A percentile compares a stretch with the other conserved stretches of the same genome.
Evolutionary conservation across 2,113 vertebrate genomes (phyloP).

Genomic region (Semnopithecus entellus): DNA sequence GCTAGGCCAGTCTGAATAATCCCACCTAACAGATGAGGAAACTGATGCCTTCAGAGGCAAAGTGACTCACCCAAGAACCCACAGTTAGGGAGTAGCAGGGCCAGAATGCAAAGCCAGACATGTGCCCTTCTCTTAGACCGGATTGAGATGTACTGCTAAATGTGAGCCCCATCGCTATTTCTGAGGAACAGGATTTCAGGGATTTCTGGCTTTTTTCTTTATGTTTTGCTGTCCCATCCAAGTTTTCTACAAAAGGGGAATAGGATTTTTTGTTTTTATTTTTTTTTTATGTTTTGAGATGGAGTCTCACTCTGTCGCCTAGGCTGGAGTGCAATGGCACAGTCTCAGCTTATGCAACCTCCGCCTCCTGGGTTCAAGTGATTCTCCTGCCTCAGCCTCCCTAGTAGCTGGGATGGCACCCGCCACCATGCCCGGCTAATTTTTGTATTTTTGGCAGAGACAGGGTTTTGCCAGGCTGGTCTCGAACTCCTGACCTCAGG

Average conservation of each 20-base stretch:
- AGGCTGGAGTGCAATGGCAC: no score
- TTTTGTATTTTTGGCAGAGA: no score
- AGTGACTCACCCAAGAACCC: not conserved
- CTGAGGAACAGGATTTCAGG: not conserved
- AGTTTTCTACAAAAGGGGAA: constrained; percentile 24
- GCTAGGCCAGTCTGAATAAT: not conserved
- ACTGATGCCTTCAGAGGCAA: not conserved
- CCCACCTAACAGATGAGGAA: not conserved
- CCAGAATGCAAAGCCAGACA: not conserved
- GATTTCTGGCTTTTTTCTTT: not conserved
- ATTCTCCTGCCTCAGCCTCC: no score
- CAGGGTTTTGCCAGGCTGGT: no score
- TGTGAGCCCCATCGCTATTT: not conserved
- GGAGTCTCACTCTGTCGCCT: no score
- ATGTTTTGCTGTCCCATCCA: not conserved
- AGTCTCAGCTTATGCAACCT: no score
- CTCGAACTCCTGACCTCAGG: no score
- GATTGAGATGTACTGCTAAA: not conserved
- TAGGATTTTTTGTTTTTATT: not conserved
- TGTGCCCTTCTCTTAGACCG: not conserved
- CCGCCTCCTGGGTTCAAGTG: no score
- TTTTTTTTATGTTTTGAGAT: no score
- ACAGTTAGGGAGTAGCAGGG: not conserved
- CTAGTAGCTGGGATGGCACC: no score
- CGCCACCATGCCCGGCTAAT: no score